Evolutionary conservation across 23 tunicate genomes (phyloP).

Genomic region (Diplosoma virens): DNA sequence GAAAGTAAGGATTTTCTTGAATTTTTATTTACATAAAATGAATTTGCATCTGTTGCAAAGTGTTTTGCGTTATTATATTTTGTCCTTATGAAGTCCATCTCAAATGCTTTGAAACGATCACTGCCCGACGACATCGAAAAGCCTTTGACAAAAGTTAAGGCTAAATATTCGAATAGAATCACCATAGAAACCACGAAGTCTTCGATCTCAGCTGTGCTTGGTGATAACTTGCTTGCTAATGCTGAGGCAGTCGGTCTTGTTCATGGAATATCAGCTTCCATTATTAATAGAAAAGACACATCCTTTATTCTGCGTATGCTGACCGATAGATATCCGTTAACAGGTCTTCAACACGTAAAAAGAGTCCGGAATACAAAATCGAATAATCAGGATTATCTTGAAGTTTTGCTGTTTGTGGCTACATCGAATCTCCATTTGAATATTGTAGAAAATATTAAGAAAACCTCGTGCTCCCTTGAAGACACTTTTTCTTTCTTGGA

Average conservation of each 20-base stretch:
- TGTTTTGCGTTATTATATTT: no score
- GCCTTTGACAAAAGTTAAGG: no score
- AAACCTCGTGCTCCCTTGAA: background rate
- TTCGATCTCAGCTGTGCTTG: conserved; percentile 39
- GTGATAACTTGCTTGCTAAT: conserved; percentile 40
- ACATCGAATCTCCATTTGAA: conserved; percentile 2
- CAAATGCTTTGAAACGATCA: no score
- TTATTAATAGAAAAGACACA: conserved; percentile 36
- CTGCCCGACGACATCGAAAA: no score
- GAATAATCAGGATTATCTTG: conserved; percentile 6
- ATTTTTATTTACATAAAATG: no score
- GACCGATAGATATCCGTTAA: conserved; percentile 31
- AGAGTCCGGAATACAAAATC: conserved; percentile 47
- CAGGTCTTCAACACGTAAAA: conserved; percentile 59
- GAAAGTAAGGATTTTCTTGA: no score
- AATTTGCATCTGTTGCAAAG: no score
- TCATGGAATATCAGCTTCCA: conserved; percentile 39
- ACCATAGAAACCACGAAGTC: no score
- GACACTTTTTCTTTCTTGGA: no score
- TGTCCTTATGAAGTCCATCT: no score
- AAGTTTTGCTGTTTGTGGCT: conserved; percentile 47
- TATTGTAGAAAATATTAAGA: background rate
- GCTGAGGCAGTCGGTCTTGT: conserved; percentile 36
- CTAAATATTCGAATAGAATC: no score
- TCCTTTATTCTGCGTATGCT: conserved; percentile 35